Conservation (phyloP, 1,140 invertebrate genomes). For the Trichogramma pretiosum region DNA sequence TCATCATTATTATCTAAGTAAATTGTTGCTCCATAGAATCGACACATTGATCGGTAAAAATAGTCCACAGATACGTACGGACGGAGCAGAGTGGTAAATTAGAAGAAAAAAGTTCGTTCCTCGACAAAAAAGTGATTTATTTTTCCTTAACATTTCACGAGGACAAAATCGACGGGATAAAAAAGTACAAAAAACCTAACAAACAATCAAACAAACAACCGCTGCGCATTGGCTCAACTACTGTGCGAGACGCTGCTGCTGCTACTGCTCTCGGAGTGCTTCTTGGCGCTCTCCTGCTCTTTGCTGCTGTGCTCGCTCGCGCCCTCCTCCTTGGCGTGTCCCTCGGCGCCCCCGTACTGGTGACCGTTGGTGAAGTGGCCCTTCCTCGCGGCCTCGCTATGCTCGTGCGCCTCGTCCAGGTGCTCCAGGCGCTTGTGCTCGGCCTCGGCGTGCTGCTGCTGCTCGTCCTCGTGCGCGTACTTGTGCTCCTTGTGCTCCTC, state of each 20-base stretch:
- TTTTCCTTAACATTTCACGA: too few species aligned
- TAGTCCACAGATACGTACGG: too few species aligned
- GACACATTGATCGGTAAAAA: too few species aligned
- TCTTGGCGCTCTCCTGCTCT: slow-evolving; percentile 59
- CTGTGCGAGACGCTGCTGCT: too few species aligned
- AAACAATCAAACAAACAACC: not conserved
- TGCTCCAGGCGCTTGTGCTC: slow-evolving; percentile 56
- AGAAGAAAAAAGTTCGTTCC: too few species aligned
- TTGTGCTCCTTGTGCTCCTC: slow-evolving; percentile 54
- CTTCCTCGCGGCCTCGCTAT: slow-evolving; percentile 53
- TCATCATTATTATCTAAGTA: too few species aligned
- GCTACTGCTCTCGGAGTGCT: slow-evolving; percentile 51
- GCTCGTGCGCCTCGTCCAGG: slow-evolving; percentile 53
- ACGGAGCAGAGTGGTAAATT: too few species aligned
- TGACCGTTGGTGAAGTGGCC: slow-evolving; percentile 53
- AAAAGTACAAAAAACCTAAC: not conserved
- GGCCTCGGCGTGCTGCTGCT: slow-evolving; percentile 51
- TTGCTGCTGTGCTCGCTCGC: slow-evolving; percentile 59
- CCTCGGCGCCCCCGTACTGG: slow-evolving; percentile 52
- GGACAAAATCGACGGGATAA: not conserved
- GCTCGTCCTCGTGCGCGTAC: slow-evolving; percentile 50
- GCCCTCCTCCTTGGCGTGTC: slow-evolving; percentile 58
- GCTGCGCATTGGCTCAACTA: not conserved
- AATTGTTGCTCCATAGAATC: too few species aligned
- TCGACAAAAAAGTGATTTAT: too few species aligned